Base-by-base conservation (phyloP, 2,113 vertebrate genomes). In the Albula glossodonta region DNA sequence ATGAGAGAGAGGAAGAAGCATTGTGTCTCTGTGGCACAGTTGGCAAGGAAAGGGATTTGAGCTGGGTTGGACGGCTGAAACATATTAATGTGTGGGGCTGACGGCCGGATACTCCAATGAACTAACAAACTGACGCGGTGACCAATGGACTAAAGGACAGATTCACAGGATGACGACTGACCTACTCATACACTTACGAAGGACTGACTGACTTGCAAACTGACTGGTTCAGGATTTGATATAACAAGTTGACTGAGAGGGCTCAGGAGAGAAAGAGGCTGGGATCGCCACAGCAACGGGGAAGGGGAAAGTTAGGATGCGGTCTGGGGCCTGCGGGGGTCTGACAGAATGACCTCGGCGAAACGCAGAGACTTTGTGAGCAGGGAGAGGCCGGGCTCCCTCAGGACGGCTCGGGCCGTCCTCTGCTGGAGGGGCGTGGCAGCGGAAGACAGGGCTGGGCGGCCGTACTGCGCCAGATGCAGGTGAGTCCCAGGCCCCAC, bases 391-490 rank as follows among this genome's bases (percentile, higher is more conserved):
- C 51, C 87, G 15, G 60, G 12, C 0, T 63, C 0, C 70, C 2
- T 11, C 78, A 51, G 12, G 86, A 92, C 85, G 85, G 66, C 85
- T 0, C 50, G 81, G 0, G 83, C 91, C 0, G 89, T 92, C 31
- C 88, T 93, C 84, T 94, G 92, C 86, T 95, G 93, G 86, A 80
- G 87, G 0, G 84, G 86, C 1, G 85, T 88, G 0, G 84, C 2
- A 0, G 60, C 60, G 13, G 91, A 93, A 83, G 91, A 95, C 51
- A 89, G 87, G 51, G 87, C 91, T 80, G n/a, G 83, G 80, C 57
- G 90, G 6, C 19, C 82, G 3, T 91, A 83, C 60, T 87, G 87
- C 77, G 84, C 90, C 0, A 51, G 25, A 56, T 86, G 74, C 89
- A 93, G 95, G 95, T 95, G 90, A 84, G 92, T 60, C 22, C 13